A percentile compares a stretch with the other conserved stretches of the same genome.
Conservation (phyloP, 2,888 invertebrate genomes). For the Caenorhabditis virilis region DNA sequence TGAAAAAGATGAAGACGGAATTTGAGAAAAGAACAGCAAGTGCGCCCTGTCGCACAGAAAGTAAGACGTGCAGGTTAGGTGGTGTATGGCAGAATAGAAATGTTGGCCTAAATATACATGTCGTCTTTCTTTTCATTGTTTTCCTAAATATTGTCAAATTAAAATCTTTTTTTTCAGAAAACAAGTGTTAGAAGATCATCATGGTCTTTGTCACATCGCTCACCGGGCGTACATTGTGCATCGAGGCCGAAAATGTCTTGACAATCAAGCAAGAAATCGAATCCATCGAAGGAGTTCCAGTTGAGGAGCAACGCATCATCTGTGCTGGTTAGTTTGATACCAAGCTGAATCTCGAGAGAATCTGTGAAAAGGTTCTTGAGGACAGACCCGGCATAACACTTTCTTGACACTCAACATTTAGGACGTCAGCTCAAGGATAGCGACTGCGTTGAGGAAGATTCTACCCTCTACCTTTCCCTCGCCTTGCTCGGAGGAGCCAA, state of each 20-base stretch:
- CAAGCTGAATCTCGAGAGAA: constrained; percentile 64
- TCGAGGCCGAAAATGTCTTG: constrained; percentile 46
- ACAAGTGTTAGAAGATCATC: constrained; percentile 15
- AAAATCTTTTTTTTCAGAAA: neutral
- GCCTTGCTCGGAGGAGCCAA: constrained; percentile 94
- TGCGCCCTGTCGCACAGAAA: no score
- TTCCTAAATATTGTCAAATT: no score
- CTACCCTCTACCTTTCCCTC: constrained; percentile 74
- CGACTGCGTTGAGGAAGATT: constrained; percentile 90
- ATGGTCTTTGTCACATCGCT: constrained; percentile 59
- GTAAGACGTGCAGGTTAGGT: no score
- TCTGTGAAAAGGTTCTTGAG: constrained; percentile 48
- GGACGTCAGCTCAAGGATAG: constrained; percentile 95
- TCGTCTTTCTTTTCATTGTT: no score
- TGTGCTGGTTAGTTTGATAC: constrained; percentile 43
- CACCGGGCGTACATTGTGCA: constrained; percentile 46
- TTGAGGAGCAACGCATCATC: constrained; percentile 52
- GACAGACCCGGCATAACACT: constrained; percentile 60
- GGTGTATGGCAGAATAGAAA: no score
- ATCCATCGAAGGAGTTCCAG: constrained; percentile 48
- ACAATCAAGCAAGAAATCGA: constrained; percentile 52
- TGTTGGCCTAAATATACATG: no score
- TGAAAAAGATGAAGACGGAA: no score
- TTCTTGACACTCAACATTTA: constrained; percentile 72
- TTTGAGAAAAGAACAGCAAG: no score